Base-by-base conservation (phyloP, 2,113 vertebrate species). In the Delphinapterus leucas region DNA sequence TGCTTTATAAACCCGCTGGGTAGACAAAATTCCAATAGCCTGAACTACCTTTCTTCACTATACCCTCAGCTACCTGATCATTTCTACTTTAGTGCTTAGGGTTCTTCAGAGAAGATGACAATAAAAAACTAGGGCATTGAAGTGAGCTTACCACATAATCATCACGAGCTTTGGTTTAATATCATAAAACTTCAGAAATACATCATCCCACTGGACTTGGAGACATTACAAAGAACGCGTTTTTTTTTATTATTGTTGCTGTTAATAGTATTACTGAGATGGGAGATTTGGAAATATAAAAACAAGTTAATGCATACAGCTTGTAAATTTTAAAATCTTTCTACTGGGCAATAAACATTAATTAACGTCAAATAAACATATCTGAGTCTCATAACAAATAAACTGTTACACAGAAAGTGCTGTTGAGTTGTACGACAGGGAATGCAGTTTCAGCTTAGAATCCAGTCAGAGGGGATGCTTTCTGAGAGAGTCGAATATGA, bases 51-150 rank as follows among this genome's bases (percentile, higher is more conserved):
- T 85, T 38, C 49, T 86, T 79, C 92, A 74, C 8, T 17, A 63
- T 11, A 36, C 44, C 31, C 44, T 80, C 33, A 85, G 90, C 13
- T 63, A 33, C 41, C 63, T 36, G 21, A 93, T 92, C 20, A 38
- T 80, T 95, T 88, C 74, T 65, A 82, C 38, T 83, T 96, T 76
- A 87, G 74, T 83, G 74, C 25, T 89, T 47, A 60, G 23, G 2
- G 73, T 76, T 93, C 79, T 84, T 96, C 33, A 81, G 86, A 95
- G 96, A 94, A 91, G 38, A 26, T 95, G 49, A 96, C 87, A 91
- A 93, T 96, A 93, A 92, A 80, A 80, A 90, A 82, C 10, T 4
- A 76, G 76, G 92, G 18, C 47, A 87, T 6, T 76, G 47, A 91
- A 95, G 95, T 77, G 81, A 92, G 68, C 87, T 90, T 92, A 49